Percentiles rank a stretch among this genome's conserved stretches.
Evolutionary conservation across 2,113 vertebrate species (phyloP).

Genomic region (Macaca nemestrina): DNA sequence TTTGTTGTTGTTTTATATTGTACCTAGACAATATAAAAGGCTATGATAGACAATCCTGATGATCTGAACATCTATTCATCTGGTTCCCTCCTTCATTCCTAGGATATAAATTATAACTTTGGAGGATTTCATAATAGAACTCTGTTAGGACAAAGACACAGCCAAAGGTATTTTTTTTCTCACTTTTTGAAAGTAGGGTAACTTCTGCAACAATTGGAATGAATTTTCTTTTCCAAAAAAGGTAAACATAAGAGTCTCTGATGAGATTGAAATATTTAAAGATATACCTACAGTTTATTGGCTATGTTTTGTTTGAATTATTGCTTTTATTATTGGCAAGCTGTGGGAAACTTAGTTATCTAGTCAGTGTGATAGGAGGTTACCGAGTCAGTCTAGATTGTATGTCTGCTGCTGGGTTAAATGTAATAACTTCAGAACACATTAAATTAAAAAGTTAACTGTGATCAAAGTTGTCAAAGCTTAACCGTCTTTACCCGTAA

Average conservation of each 20-base stretch:
- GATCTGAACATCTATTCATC: background rate
- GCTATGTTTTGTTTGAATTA: background rate
- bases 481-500: background rate
- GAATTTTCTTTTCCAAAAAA: background rate
- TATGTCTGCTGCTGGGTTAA: background rate
- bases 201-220: background rate
- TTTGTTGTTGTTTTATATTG: background rate
- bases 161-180: background rate
- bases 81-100: background rate
- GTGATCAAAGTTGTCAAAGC: background rate
- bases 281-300: background rate
- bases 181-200: background rate
- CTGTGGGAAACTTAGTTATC: background rate
- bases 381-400: background rate
- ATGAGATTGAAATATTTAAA: background rate
- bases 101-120: background rate
- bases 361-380: background rate
- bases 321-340: background rate
- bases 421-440: background rate
- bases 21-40: background rate
- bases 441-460: background rate
- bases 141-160: background rate
- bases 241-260: background rate
- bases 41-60: background rate
- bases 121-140: background rate